Base-by-base conservation (phyloP, 2,113 vertebrate species). In the Centropus unirufus region DNA sequence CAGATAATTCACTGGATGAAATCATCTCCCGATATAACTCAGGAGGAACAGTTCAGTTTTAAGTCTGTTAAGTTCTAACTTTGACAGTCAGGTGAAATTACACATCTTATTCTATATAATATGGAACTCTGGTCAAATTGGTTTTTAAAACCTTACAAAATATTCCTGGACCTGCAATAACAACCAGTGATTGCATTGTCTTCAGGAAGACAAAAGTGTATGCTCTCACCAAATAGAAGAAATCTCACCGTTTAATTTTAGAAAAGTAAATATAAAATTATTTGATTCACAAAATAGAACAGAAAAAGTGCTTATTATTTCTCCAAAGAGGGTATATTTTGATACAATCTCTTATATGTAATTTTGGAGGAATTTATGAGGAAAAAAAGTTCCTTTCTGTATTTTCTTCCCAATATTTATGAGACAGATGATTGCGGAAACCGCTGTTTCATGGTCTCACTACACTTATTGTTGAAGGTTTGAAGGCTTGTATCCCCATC, bases 401-500 rank as follows among this genome's bases (percentile, higher is more conserved):
- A 27, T 85, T 82, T 91, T 20, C n/a, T 75, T 94, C 39, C 22
- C 64, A 17, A 1, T 47, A 58, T 62, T 84, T 83, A 22, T 29
- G 49, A 83, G 44, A 54, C 47, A 81, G 74, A 44, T 74, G 82
- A 94, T 70, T 1, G 11, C 9, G 89, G 86, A 73, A 83, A 30
- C 47, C 44, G 26, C 69, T 1, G 1, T 85, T 93, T 90, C 12
- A 11, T 55, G 64, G 46, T 78, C 44, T 84, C 6, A 1, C 68
- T 67, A 30, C 47, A 34, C 46, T 79, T 77, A 32, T 3, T 82
- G 36, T 85, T 92, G 73, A 49, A 92, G 85, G 76, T 87, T 76
- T 68, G 54, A 88, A 89, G 58, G 73, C 87, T 62, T 93, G 86
- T 30, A 75, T 89, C 54, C 70, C 77, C 90, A 89, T 93, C 88